phyloP scores from a whole-genome alignment of 2,797 vertebrate species.

The Anomalospiza imberbis region DNA sequence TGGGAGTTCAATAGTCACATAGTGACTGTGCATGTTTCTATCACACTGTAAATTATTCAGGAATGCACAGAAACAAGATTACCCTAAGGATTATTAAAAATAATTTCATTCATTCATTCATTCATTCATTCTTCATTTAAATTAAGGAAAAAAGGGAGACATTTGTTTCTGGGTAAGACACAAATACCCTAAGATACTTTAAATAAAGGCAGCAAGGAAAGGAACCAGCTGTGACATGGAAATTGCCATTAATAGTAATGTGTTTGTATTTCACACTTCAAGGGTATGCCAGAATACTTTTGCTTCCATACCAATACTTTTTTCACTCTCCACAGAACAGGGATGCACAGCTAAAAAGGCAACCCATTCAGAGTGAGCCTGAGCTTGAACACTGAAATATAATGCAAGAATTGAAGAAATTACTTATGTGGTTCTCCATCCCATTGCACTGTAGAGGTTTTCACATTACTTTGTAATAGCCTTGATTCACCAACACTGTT shows the following conservation, averaged over 20 bases:
- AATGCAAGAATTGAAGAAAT: background rate
- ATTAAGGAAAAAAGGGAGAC: background rate
- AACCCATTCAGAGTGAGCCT: background rate
- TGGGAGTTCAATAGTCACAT: background rate
- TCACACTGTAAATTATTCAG: background rate
- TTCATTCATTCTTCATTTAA: background rate
- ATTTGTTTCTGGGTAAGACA: background rate
- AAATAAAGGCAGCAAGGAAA: background rate
- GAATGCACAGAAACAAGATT: background rate
- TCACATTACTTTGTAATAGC: constrained; percentile 16
- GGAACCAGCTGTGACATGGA: background rate
- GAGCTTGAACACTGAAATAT: background rate
- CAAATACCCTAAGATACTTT: background rate
- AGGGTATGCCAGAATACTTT: background rate
- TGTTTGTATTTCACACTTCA: background rate
- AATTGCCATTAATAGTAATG: background rate
- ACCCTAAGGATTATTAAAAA: background rate
- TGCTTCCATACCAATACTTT: background rate
- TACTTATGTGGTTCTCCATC: background rate
- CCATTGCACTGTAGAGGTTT: background rate
- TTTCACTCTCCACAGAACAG: background rate
- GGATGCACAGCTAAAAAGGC: background rate
- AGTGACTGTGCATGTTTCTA: background rate
- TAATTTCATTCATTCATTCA: no score
- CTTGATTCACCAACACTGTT: background rate